phyloP scores from a whole-genome alignment of 2,113 vertebrate species.

The Megalops atlanticus region DNA sequence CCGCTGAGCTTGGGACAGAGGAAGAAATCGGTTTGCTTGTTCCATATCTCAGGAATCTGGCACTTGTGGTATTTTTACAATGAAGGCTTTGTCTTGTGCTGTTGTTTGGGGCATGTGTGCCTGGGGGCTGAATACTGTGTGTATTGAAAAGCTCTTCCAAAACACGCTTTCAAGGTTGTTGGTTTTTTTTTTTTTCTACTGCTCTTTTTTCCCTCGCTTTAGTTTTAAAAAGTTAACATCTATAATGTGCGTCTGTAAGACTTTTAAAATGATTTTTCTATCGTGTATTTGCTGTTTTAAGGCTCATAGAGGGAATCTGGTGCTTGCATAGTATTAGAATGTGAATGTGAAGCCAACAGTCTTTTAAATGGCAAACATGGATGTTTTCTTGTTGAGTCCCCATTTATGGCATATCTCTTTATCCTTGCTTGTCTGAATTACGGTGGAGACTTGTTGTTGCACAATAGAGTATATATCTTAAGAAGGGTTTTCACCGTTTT shows the following conservation, averaged over 20 bases:
- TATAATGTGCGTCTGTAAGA: conserved; percentile 33
- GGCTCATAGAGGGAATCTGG: conserved; percentile 31
- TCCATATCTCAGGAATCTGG: conserved; percentile 71
- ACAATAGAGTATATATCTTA: conserved; percentile 15
- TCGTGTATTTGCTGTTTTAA: conserved; percentile 39
- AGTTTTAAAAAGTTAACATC: conserved; percentile 38
- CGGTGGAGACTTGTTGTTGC: conserved; percentile 12
- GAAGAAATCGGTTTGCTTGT: conserved; percentile 47
- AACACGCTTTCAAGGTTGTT: conserved; percentile 48
- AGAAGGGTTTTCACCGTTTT: conserved; percentile 9
- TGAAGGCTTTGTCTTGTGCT: conserved; percentile 56
- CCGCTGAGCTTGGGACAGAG: conserved; percentile 36
- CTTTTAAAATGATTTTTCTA: conserved; percentile 31
- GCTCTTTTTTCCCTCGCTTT: conserved; percentile 27
- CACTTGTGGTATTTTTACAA: conserved; percentile 57
- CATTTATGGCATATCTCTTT: conserved; percentile 34
- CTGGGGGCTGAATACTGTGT: conserved; percentile 28
- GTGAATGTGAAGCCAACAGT: conserved; percentile 41
- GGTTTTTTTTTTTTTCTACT: conserved; percentile 41
- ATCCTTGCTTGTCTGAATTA: conserved; percentile 13
- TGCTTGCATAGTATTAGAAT: conserved; percentile 34
- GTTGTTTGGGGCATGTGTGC: conserved; percentile 32
- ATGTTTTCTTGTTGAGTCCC: conserved; percentile 11
- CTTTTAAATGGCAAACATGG: conserved; percentile 31
- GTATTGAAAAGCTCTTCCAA: conserved; percentile 48